A percentile compares a stretch with the other conserved stretches of the same genome.
These are phyloP conservation scores for Listronotus bonariensis DNA, from an alignment of 1,140 invertebrate species.

Conservation along the genomic window DNA sequence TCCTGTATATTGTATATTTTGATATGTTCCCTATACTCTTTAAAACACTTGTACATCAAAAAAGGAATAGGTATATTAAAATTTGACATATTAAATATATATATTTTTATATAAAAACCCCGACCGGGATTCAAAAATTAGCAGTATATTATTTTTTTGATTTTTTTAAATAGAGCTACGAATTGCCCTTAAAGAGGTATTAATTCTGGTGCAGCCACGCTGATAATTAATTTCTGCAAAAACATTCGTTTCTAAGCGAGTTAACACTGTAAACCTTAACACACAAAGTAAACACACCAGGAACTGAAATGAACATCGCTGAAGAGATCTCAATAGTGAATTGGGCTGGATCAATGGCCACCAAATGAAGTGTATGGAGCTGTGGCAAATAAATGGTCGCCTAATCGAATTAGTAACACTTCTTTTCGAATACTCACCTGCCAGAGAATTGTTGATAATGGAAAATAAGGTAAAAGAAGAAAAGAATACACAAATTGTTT, in stretches of 20 bases:
- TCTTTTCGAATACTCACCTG: slow-evolving; percentile 29
- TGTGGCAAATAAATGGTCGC: slow-evolving; percentile 29
- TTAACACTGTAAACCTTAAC: slow-evolving; percentile 14
- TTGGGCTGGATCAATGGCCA: slow-evolving; percentile 22
- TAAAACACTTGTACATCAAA: too few relatives aligned
- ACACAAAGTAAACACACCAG: slow-evolving; percentile 25
- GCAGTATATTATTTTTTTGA: too few relatives aligned
- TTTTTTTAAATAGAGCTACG: too few relatives aligned
- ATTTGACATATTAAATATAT: too few relatives aligned
- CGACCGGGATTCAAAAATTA: too few relatives aligned
- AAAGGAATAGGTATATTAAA: too few relatives aligned
- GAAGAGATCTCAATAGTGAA: slow-evolving; percentile 31
- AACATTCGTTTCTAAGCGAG: slow-evolving; percentile 15
- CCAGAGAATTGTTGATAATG: slow-evolving; percentile 14
- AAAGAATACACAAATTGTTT: background rate
- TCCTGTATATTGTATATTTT: too few relatives aligned
- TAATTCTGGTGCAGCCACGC: too few relatives aligned
- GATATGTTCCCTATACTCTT: too few relatives aligned
- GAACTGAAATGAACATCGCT: slow-evolving; percentile 28
- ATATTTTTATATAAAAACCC: too few relatives aligned
- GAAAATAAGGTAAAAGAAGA: background rate
- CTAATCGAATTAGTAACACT: slow-evolving; percentile 30
- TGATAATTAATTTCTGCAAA: too few relatives aligned
- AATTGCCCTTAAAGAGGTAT: too few relatives aligned
- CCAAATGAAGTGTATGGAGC: slow-evolving; percentile 29